These are phyloP conservation scores for Bruchidius siliquastri DNA, from an alignment of 2,888 invertebrate genomes.

Conservation along the genomic window DNA sequence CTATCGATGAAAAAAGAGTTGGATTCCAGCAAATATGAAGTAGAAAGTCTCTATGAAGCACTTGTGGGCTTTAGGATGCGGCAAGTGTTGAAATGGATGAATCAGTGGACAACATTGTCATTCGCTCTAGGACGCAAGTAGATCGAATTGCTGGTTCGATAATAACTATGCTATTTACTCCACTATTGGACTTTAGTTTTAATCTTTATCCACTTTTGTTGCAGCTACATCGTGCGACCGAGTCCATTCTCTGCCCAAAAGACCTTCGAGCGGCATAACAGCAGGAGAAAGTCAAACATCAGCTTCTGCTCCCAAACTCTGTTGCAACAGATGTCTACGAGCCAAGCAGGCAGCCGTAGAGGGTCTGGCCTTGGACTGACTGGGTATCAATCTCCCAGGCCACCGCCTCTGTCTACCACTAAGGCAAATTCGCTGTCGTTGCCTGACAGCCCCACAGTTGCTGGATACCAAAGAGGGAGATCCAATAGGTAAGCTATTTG, in stretches of 20 bases:
- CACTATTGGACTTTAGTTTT: too few species aligned
- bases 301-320: constrained; percentile 82
- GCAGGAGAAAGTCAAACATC: constrained; percentile 84
- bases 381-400: constrained; percentile 62
- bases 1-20: too few species aligned
- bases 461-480: constrained; percentile 68
- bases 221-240: constrained; percentile 84
- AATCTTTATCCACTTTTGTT: too few species aligned
- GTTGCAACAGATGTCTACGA: constrained; percentile 57
- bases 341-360: constrained; percentile 48
- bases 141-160: too few species aligned
- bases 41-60: too few species aligned
- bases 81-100: too few species aligned
- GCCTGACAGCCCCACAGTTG: constrained; percentile 82
- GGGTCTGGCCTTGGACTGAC: constrained; percentile 40
- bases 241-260: constrained; percentile 94
- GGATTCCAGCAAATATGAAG: too few species aligned
- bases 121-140: too few species aligned
- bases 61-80: too few species aligned
- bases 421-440: constrained; percentile 86
- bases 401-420: constrained; percentile 74
- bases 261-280: constrained; percentile 89
- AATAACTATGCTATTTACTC: too few species aligned
- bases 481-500: constrained; percentile 53
- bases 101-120: too few species aligned